A percentile compares a stretch with the other conserved stretches of the same genome.
These are phyloP conservation scores for Brachionus koreanus DNA, from an alignment of 1,140 invertebrate genomes.

Conservation along the genomic window DNA sequence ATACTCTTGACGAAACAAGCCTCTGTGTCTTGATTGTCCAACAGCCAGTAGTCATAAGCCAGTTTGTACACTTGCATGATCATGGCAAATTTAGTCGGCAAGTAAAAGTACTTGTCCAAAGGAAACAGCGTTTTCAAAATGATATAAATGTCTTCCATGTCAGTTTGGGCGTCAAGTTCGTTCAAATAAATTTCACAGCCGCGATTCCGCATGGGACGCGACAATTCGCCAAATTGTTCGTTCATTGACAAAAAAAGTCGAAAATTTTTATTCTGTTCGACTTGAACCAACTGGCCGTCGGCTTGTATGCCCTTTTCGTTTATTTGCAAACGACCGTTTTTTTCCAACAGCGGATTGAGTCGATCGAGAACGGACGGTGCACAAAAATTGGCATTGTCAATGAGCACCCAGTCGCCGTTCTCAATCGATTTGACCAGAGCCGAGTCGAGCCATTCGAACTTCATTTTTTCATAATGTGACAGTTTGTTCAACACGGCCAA, in stretches of 20 bases:
- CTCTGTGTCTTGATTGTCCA: background rate
- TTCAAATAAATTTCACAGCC: constrained; percentile 23
- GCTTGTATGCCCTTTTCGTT: constrained; percentile 77
- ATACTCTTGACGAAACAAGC: background rate
- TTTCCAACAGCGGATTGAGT: constrained; percentile 88
- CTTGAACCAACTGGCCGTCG: constrained; percentile 68
- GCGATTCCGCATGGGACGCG: constrained; percentile 34
- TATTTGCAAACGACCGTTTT: constrained; percentile 78
- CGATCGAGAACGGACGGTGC: constrained; percentile 68
- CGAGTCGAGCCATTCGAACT: constrained; percentile 96
- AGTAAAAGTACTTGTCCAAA: background rate
- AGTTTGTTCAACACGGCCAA: background rate
- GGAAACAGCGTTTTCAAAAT: background rate
- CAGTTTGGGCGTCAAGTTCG: background rate
- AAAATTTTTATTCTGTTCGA: constrained; percentile 84
- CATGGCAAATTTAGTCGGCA: background rate
- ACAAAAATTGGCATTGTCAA: constrained; percentile 96
- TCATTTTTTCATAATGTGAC: constrained; percentile 15
- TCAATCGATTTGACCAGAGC: constrained; percentile 79
- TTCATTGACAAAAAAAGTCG: constrained; percentile 48
- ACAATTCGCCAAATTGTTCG: constrained; percentile 26
- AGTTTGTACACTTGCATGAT: background rate
- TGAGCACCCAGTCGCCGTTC: constrained; percentile 80
- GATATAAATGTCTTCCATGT: background rate
- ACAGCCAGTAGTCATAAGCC: background rate